phyloP scores from a whole-genome alignment of 2,113 vertebrate species.

The Menidia beryllina region DNA sequence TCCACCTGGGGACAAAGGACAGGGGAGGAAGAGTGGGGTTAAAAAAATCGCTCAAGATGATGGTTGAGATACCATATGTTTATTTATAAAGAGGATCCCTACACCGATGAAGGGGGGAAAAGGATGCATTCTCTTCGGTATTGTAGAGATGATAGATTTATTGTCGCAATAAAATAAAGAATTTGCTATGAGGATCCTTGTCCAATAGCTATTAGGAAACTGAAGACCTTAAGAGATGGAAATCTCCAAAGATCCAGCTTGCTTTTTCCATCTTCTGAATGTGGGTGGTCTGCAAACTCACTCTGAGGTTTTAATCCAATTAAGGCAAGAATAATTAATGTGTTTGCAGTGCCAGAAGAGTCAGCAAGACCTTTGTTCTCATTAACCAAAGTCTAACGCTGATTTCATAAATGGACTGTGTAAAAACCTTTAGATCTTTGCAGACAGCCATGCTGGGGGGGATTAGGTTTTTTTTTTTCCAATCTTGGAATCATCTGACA shows the following conservation, averaged over 20 bases:
- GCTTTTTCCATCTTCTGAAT: slow-evolving; percentile 55
- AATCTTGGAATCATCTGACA: slow-evolving; percentile 12
- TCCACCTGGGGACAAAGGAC: slow-evolving; percentile 73
- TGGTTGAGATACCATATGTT: slow-evolving; percentile 70
- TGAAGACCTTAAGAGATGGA: slow-evolving; percentile 60
- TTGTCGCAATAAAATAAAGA: slow-evolving; percentile 79
- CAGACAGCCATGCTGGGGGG: slow-evolving; percentile 37
- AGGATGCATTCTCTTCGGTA: slow-evolving; percentile 49
- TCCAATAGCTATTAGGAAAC: slow-evolving; percentile 70
- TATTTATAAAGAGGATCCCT: slow-evolving; percentile 69
- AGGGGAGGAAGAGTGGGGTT: slow-evolving; percentile 2
- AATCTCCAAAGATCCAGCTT: slow-evolving; percentile 61
- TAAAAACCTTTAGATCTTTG: slow-evolving; percentile 33
- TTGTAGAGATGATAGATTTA: slow-evolving; percentile 78
- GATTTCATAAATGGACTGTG: slow-evolving; percentile 54
- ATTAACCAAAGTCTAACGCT: slow-evolving; percentile 48
- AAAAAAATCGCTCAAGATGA: slow-evolving; percentile 33
- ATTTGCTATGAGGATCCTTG: slow-evolving; percentile 69
- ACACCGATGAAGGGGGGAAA: slow-evolving; percentile 34
- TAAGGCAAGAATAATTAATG: slow-evolving; percentile 73
- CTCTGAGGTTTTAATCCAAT: slow-evolving; percentile 77
- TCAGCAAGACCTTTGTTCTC: slow-evolving; percentile 63
- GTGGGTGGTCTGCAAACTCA: slow-evolving; percentile 77
- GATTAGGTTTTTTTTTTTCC: slow-evolving; percentile 42
- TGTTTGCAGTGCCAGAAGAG: slow-evolving; percentile 50